Conservation (phyloP, 2,113 vertebrate genomes). For the Propithecus coquereli region DNA sequence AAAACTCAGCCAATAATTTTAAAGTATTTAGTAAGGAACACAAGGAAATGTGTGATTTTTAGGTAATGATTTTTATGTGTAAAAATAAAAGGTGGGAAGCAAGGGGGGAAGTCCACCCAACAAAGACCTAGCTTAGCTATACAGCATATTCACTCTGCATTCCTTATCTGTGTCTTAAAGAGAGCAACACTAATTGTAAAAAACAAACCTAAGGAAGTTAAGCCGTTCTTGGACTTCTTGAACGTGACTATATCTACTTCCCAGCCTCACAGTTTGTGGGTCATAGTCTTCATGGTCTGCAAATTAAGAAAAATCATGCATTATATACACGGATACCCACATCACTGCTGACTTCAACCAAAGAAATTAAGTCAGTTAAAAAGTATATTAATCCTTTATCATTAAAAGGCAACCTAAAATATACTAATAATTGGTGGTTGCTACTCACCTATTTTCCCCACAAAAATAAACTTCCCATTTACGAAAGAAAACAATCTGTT, state of each 20-base stretch:
- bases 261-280: constrained; percentile 96
- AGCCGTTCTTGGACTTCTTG: constrained; percentile 99
- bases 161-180: not conserved
- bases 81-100: not conserved
- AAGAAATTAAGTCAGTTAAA: not conserved
- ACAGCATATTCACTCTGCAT: not conserved
- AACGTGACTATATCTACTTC: constrained; percentile 98
- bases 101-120: not conserved
- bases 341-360: not conserved
- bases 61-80: not conserved
- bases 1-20: not conserved
- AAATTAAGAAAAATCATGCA: constrained; percentile 65
- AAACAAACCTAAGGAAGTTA: constrained; percentile 95
- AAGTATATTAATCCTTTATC: not conserved
- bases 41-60: not conserved
- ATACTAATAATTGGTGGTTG: not conserved
- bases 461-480: not conserved
- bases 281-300: constrained; percentile 97
- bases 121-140: not conserved
- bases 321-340: constrained; percentile 44
- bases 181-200: not conserved
- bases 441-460: not conserved
- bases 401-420: not conserved
- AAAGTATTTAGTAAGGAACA: not conserved
- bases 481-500: not conserved